Base-by-base conservation (phyloP, 2,113 vertebrate species). In the Tamias sibiricus region DNA sequence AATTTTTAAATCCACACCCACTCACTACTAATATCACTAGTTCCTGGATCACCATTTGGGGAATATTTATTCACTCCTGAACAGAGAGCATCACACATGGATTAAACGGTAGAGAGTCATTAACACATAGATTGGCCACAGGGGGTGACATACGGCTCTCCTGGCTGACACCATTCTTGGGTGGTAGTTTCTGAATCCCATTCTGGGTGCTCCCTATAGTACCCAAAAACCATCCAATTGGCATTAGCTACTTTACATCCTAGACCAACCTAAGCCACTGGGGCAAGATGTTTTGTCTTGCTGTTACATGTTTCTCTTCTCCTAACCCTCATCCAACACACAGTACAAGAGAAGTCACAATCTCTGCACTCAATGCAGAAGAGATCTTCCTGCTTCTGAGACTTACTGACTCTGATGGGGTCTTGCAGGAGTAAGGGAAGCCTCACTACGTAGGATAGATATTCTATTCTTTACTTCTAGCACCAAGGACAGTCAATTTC, bases 361-460 rank as follows among this genome's bases (percentile, higher is more conserved):
- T 32, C n/a, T 14, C 22, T 1, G 8, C 6, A 10, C 13, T 11
- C 35, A 35, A 0, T 10, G n/a, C 59, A 22, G 17, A 30, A 14
- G 17, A 92, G n/a, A 10, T 59, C 49, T 17, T 4, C 40, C 11
- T n/a, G 47, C 28, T 47, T 79, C 30, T 28, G n/a, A 52, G 49
- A 52, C 35, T n/a, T 40, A 42, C n/a, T 37, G 2, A 52, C 28
- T n/a, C 28, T 10, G 7, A 52, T 16, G 37, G 37, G 40, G 8
- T 19, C 35, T 32, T 77, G 1, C 4, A 28, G 4, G 10, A 4
- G 37, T 30, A 14, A 37, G 24, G 5, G 40, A 2, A 49, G 19
- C 47, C 37, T 24, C 40, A 85, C 42, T 32, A n/a, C 28, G 9
- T 44, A 47, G 14, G 2, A 44, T 8, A 0, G 7, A 59, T 49